phyloP scores from a whole-genome alignment of 2,113 vertebrate genomes.

The Petrocephalus zakoni region DNA sequence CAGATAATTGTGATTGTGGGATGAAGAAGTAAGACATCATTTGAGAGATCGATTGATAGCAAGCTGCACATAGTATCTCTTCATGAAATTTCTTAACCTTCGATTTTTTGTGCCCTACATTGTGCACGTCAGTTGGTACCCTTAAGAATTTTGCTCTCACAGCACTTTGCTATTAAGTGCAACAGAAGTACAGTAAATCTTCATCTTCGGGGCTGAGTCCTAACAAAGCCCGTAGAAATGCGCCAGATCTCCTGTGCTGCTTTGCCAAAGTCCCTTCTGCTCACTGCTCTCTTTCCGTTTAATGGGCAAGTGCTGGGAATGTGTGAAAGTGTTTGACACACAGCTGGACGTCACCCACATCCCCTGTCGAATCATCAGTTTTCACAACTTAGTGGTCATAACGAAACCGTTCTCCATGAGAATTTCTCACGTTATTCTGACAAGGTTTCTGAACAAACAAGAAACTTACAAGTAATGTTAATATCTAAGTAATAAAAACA shows the following conservation, averaged over 20 bases:
- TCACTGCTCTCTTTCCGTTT: not conserved
- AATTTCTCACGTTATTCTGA: not conserved
- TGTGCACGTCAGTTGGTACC: not conserved
- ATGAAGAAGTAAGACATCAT: not conserved
- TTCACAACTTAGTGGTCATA: not conserved
- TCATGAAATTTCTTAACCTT: not conserved
- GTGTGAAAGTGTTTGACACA: not conserved
- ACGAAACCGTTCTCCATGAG: not conserved
- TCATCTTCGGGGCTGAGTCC: not conserved
- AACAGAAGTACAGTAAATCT: not conserved
- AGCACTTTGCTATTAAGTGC: not conserved
- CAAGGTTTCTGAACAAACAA: not conserved
- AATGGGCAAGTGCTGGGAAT: not conserved
- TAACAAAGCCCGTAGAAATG: not conserved
- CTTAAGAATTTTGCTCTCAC: not conserved
- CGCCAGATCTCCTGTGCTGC: not conserved
- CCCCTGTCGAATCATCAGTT: not conserved
- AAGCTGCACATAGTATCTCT: not conserved
- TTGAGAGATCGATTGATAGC: not conserved
- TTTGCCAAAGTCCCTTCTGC: not conserved
- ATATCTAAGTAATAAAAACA: not conserved
- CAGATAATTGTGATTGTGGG: not conserved
- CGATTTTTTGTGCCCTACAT: not conserved
- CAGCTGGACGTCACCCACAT: not conserved
- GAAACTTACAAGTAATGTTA: not conserved